Conservation (phyloP, 2,888 invertebrate genomes). For the Brachyopa scutellaris region DNA sequence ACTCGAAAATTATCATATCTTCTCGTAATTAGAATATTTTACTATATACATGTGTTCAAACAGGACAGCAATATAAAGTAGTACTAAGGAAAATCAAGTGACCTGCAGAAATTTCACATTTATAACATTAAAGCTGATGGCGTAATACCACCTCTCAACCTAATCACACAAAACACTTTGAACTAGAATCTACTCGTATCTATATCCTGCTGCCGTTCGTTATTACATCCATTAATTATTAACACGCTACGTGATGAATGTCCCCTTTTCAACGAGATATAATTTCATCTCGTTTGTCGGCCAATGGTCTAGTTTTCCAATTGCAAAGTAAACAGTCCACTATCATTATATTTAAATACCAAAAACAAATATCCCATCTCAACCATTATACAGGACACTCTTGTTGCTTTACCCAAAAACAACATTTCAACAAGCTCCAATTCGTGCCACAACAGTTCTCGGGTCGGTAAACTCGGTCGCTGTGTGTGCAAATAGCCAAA, state of each 20-base stretch:
- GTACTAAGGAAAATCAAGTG: too few species aligned
- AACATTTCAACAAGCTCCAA: neutral
- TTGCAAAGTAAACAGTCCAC: neutral
- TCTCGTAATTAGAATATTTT: too few species aligned
- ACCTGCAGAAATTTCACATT: too few species aligned
- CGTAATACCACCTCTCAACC: too few species aligned
- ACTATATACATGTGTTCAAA: too few species aligned
- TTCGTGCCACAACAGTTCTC: neutral
- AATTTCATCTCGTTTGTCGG: slow-evolving; percentile 15
- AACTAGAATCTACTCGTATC: too few species aligned
- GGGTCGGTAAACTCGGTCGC: neutral
- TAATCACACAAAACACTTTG: too few species aligned
- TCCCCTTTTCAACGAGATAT: neutral
- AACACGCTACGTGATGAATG: slow-evolving; percentile 17
- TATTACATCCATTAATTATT: slow-evolving; percentile 47
- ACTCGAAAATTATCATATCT: too few species aligned
- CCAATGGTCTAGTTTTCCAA: neutral
- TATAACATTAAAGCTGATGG: too few species aligned
- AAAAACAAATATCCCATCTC: neutral
- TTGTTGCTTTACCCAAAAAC: neutral
- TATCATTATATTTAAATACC: neutral
- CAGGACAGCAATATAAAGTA: too few species aligned
- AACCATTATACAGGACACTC: neutral
- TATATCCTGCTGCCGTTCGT: neutral
- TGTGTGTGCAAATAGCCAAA: neutral